Evolutionary conservation across 2,888 invertebrate genomes (phyloP), one percentile per base, ranked within the genome.

Genomic region (Cinara cedri): DNA sequence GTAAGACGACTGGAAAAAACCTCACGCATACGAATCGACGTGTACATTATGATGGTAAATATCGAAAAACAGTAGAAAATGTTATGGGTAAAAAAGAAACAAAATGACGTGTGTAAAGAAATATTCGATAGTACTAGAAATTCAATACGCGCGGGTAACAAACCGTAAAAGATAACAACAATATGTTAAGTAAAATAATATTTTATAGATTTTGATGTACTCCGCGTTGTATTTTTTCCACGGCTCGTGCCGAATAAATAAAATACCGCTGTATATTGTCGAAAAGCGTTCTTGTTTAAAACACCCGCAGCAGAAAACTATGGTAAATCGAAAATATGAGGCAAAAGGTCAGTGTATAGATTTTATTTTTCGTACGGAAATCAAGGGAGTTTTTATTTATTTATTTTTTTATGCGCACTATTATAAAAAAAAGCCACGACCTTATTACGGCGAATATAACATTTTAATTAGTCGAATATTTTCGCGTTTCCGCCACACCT

Each of bases 381-480:
- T 34, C 34, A 34, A 34, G 6, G 34, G 34, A 6, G 6, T 34
- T 34, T 34, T 34, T 34, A 4, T 34, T 34, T n/a, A n/a, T n/a
- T n/a, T n/a, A n/a, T n/a, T n/a, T n/a, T n/a, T 34, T 34, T 34
- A 34, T n/a, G 6, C 34, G 34, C 34, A 34, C 3, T 34, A 34
- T 34, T 4, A 34, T 34, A 34, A 34, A 4, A 34, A 34, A 34
- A 34, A 34, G 6, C 34, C 34, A 34, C 3, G 34, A 34, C 14
- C 49, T 16, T 14, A 14, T 54, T 13, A 19, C 42, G 11, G 14
- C 26, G 24, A 24, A 26, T 16, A n/a, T 63, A 55, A 66, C 26
- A 66, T 68, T 76, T 66, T 55, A 76, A 66, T 76, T 76, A 76
- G 76, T 44, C 19, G 19, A 26, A 76, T 55, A 76, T 46, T 26